These are phyloP conservation scores for Clunio marinus DNA, from an alignment of 2,888 invertebrate genomes.

Conservation along the genomic window DNA sequence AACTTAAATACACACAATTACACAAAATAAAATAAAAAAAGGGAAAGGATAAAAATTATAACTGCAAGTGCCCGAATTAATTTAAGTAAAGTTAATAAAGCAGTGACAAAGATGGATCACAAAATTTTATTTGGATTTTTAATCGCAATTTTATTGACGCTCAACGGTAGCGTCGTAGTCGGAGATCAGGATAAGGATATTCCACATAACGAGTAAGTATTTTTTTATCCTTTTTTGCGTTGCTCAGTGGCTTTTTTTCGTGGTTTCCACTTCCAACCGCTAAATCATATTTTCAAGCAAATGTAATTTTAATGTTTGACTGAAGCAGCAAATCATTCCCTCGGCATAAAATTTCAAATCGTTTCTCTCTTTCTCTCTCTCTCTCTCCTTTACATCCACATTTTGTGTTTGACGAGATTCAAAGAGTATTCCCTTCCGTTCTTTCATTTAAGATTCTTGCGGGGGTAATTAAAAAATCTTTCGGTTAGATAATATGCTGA, in stretches of 20 bases:
- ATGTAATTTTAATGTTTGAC: neutral
- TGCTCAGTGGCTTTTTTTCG: no score
- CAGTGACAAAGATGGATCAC: slow-evolving; percentile 24
- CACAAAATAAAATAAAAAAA: slow-evolving; percentile 17
- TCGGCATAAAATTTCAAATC: no score
- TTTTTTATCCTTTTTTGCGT: neutral
- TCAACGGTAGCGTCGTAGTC: slow-evolving; percentile 41
- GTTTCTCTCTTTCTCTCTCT: neutral
- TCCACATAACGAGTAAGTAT: slow-evolving; percentile 82
- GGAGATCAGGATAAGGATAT: slow-evolving; percentile 85
- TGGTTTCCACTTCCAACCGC: no score
- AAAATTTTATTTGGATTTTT: slow-evolving; percentile 35
- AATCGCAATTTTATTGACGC: slow-evolving; percentile 30
- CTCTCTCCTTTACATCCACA: no score
- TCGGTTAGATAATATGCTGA: no score
- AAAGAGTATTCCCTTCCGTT: no score
- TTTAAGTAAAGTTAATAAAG: neutral
- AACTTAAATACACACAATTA: neutral
- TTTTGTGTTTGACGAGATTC: no score
- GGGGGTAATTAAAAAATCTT: neutral
- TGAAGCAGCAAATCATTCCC: neutral
- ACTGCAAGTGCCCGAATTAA: neutral
- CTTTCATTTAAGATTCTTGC: no score
- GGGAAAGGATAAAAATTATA: slow-evolving; percentile 4
- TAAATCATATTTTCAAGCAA: no score